These are phyloP conservation scores for Ips nitidus DNA, from an alignment of 1,140 invertebrate genomes.

Conservation along the genomic window DNA sequence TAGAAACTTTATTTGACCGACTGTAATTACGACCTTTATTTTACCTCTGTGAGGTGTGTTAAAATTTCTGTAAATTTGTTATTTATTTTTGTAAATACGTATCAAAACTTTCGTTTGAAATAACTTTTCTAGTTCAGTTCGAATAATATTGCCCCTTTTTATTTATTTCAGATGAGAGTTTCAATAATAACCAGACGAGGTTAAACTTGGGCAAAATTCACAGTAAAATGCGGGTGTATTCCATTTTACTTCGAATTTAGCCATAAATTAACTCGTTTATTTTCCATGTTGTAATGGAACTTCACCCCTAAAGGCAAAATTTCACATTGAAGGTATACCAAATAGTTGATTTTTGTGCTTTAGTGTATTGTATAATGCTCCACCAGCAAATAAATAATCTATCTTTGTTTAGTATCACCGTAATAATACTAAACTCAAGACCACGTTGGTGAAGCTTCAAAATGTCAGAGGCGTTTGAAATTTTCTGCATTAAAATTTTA, in stretches of 20 bases:
- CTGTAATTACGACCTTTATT: constrained; percentile 30
- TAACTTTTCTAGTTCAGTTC: background rate
- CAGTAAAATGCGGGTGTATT: background rate
- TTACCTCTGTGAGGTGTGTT: constrained; percentile 41
- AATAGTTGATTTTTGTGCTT: background rate
- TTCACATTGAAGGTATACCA: background rate
- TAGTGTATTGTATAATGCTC: too few species aligned
- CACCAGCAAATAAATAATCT: too few species aligned
- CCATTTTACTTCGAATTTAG: background rate
- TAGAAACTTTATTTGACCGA: constrained; percentile 14
- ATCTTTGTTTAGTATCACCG: too few species aligned
- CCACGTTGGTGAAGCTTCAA: too few species aligned
- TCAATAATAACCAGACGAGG: too few species aligned
- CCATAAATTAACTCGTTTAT: background rate
- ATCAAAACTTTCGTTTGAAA: constrained; percentile 26
- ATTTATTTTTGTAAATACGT: constrained; percentile 42
- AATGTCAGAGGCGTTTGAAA: too few species aligned
- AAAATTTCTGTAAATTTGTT: constrained; percentile 41
- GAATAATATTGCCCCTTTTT: background rate
- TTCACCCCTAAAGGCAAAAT: background rate
- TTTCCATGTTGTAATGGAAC: constrained; percentile 36
- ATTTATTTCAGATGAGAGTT: too few species aligned
- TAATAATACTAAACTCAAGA: too few species aligned
- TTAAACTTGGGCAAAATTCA: too few species aligned
- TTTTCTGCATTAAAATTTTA: too few species aligned